phyloP scores from a whole-genome alignment of 2,797 vertebrate genomes.

The Kryptolebias ocellatus region DNA sequence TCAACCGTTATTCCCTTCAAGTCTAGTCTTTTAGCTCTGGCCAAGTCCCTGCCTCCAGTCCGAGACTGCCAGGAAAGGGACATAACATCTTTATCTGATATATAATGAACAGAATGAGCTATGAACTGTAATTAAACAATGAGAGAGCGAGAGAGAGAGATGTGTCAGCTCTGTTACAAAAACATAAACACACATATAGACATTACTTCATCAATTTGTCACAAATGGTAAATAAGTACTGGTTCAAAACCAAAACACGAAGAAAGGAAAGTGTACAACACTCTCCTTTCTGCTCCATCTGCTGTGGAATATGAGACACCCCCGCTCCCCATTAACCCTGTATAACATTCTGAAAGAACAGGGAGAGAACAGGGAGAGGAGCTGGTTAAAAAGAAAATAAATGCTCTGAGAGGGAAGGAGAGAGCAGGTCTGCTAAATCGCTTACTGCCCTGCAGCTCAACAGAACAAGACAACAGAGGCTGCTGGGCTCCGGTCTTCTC shows the following conservation, averaged over 20 bases:
- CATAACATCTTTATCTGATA: not conserved
- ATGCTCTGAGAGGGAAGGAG: conserved; percentile 11
- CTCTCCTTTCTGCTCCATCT: conserved; percentile 32
- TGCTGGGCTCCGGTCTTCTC: conserved; percentile 2
- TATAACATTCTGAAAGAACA: not conserved
- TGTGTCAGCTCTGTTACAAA: too few species aligned
- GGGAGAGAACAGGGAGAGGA: not conserved
- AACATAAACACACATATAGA: too few species aligned
- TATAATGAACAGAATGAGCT: not conserved
- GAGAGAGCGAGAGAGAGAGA: not conserved
- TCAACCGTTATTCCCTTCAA: not conserved
- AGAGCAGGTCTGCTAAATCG: conserved; percentile 45
- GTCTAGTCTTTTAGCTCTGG: not conserved
- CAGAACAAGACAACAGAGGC: not conserved
- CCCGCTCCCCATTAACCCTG: conserved; percentile 18
- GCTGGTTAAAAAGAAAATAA: conserved; percentile 16
- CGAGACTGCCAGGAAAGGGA: not conserved
- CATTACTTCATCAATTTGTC: too few species aligned
- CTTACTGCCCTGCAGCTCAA: conserved; percentile 39
- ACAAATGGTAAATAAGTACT: not conserved
- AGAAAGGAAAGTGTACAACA: conserved; percentile 27
- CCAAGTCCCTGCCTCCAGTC: not conserved
- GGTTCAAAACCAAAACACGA: conserved; percentile 34
- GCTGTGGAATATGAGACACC: conserved; percentile 53
- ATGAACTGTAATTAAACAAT: not conserved